phyloP scores from a whole-genome alignment of 2,888 invertebrate species.

The Ornithoptera alexandrae region DNA sequence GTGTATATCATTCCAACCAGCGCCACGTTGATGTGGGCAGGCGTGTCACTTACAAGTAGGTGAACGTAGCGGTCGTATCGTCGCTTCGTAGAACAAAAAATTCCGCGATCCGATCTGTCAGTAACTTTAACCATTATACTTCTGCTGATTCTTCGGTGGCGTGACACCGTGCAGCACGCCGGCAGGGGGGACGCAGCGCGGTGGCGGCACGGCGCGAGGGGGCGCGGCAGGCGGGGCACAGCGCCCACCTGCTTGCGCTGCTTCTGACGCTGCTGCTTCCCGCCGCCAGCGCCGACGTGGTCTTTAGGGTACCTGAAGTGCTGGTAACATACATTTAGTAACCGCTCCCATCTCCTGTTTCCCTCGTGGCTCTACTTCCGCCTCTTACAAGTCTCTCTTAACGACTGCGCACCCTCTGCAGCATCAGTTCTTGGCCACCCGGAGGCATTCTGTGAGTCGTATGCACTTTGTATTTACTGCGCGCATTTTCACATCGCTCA shows the following conservation, averaged over 20 bases:
- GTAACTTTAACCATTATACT: too few relatives aligned
- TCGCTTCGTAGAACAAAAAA: too few relatives aligned
- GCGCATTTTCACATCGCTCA: neutral
- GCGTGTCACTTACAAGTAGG: too few relatives aligned
- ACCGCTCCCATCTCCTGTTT: neutral
- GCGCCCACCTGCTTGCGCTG: constrained; percentile 37
- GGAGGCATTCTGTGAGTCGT: neutral
- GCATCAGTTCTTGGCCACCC: neutral
- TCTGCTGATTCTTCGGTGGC: neutral
- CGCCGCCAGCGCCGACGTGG: constrained; percentile 51
- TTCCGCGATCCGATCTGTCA: too few relatives aligned
- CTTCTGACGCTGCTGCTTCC: constrained; percentile 41
- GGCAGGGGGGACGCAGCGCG: neutral
- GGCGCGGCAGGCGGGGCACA: constrained; percentile 27
- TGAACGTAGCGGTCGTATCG: too few relatives aligned
- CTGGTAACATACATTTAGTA: constrained; percentile 45
- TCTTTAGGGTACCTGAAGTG: constrained; percentile 72
- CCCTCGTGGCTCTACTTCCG: neutral
- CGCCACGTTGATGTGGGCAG: too few relatives aligned
- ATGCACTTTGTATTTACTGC: neutral
- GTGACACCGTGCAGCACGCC: neutral
- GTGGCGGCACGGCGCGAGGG: constrained; percentile 3
- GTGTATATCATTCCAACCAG: too few relatives aligned
- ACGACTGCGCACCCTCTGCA: neutral
- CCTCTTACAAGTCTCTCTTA: constrained; percentile 3